Conservation (phyloP, 1,140 invertebrate genomes). For the Euura lappo region DNA sequence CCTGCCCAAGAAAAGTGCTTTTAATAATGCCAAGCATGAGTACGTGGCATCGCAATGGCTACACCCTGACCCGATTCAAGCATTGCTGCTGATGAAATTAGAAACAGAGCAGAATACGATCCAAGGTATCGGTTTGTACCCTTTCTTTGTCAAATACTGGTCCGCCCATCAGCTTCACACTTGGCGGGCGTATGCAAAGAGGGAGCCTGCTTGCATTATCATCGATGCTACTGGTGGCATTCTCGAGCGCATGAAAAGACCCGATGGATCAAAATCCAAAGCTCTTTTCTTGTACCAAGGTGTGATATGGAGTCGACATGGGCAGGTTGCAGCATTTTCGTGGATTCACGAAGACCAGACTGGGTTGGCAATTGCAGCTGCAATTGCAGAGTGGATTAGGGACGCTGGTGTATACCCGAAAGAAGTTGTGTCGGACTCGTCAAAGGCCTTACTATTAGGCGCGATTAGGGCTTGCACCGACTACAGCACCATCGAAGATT, state of each 20-base stretch:
- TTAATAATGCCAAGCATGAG: slow-evolving; percentile 25
- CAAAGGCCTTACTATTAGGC: slow-evolving; percentile 29
- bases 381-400: slow-evolving; percentile 28
- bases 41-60: slow-evolving; percentile 2
- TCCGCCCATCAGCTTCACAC: slow-evolving; percentile 27
- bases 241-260: slow-evolving; percentile 17
- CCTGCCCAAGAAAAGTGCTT: slow-evolving; percentile 14
- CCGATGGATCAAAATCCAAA: slow-evolving; percentile 18
- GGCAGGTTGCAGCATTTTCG: slow-evolving; percentile 21
- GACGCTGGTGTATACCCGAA: slow-evolving; percentile 30
- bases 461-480: slow-evolving; percentile 26
- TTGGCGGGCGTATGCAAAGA: slow-evolving; percentile 18
- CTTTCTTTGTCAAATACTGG: slow-evolving; percentile 32
- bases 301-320: slow-evolving; percentile 13
- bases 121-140: slow-evolving; percentile 21
- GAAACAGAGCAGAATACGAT: slow-evolving; percentile 12
- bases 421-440: slow-evolving; percentile 29
- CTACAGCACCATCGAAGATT: slow-evolving; percentile 22
- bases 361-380: slow-evolving; percentile 20
- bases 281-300: slow-evolving; percentile 31
- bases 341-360: slow-evolving; percentile 24
- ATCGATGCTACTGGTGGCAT: slow-evolving; percentile 33
- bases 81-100: background rate
- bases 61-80: slow-evolving; percentile 7
- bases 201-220: slow-evolving; percentile 8